A percentile compares a stretch with the other conserved stretches of the same genome.
phyloP scores from a whole-genome alignment of 2,113 vertebrate species.

The Gambusia holbrooki region DNA sequence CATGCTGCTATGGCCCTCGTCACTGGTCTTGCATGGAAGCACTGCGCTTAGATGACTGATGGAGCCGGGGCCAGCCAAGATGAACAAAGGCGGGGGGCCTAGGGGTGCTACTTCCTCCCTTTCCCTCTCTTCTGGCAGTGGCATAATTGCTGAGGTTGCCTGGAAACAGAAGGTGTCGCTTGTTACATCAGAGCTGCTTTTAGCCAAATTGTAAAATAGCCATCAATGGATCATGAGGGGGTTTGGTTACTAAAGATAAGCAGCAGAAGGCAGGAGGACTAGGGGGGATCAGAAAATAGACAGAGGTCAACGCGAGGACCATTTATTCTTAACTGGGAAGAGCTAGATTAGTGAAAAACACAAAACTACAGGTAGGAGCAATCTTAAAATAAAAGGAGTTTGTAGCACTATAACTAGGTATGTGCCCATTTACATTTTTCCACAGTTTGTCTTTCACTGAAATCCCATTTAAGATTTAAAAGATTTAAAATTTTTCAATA shows the following conservation, averaged over 20 bases:
- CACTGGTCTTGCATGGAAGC: constrained; percentile 53
- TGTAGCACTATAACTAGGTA: not conserved
- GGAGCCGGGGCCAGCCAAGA: constrained; percentile 52
- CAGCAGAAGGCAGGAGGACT: constrained; percentile 37
- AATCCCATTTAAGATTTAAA: too few relatives aligned
- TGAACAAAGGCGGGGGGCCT: constrained; percentile 66
- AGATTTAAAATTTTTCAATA: too few relatives aligned
- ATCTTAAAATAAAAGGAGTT: not conserved
- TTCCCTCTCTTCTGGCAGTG: constrained; percentile 67
- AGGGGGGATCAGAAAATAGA: constrained; percentile 41
- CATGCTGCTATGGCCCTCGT: constrained; percentile 39
- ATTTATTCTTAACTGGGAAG: constrained; percentile 5
- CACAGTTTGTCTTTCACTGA: too few relatives aligned
- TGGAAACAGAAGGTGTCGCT: constrained; percentile 81
- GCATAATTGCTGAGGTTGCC: constrained; percentile 79
- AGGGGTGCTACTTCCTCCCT: constrained; percentile 68
- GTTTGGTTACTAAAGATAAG: constrained; percentile 67
- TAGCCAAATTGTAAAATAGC: constrained; percentile 77
- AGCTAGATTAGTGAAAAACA: constrained; percentile 2
- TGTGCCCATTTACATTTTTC: not conserved
- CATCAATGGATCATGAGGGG: constrained; percentile 54
- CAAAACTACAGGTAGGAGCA: not conserved
- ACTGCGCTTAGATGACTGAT: constrained; percentile 54
- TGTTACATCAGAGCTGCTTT: constrained; percentile 80
- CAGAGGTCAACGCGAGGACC: constrained; percentile 27